Evolutionary conservation across 2,888 invertebrate species (phyloP), one percentile per base, ranked within the genome.

Genomic region (Calliphora vomitoria): DNA sequence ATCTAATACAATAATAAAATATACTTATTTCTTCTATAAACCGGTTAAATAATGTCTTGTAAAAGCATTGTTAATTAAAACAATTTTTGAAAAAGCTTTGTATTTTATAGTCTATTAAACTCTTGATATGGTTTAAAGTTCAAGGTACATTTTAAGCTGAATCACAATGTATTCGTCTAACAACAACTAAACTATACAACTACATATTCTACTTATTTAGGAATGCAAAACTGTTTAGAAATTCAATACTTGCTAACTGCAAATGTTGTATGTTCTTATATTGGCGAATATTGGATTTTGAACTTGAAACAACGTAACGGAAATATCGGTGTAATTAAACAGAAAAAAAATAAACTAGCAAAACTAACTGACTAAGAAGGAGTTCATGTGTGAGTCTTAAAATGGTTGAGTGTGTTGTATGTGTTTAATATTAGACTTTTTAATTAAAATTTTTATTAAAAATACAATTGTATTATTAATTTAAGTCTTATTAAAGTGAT

Each of bases 41-140:
- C 72, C 20, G 58, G 53, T 35, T 55, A 58, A 18, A 18, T 41
- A 18, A 18, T 41, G 35, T 44, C 6, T 66, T 44, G 5, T 18
- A 44, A 13, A 44, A 64, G 4, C 6, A n/a, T 58, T 66, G 25
- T 44, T 44, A 44, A 44, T 41, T 20, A 44, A 41, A 66, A 8
- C 20, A 13, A 13, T 13, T 13, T 66, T 15, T 44, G 60, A 60
- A 60, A 35, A 66, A 3, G 35, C 35, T 10, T 18, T 20, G 20
- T 8, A 18, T 20, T 55, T 5, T 13, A 55, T 72, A 4, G 8
- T 38, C 38, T 20, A 44, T 6, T 31, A 55, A 55, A 10, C 18
- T 72, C 72, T 58, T 41, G 35, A 31, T 71, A 35, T 4, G 18
- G 38, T 55, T 38, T 41, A 72, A 72, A 72, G 72, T 72, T 72